Percentiles rank a stretch among this genome's conserved stretches.
phyloP scores from a whole-genome alignment of 2,113 vertebrate species.

The Ondatra zibethicus region DNA sequence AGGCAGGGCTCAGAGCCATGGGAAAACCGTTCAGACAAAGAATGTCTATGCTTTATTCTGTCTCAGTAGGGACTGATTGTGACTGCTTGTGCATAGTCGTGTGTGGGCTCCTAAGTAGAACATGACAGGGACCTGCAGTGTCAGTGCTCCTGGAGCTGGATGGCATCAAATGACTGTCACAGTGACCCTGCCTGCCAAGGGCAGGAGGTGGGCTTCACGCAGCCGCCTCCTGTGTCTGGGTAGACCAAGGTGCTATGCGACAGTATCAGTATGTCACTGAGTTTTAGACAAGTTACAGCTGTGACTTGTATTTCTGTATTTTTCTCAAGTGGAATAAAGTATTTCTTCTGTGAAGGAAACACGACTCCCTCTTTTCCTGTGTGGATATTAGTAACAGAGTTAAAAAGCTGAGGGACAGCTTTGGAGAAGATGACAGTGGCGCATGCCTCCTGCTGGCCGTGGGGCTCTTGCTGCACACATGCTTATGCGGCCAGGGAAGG shows the following conservation, averaged over 20 bases:
- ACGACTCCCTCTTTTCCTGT: not conserved
- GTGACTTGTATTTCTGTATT: not conserved
- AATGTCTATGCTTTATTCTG: not conserved
- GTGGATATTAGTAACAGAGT: not conserved
- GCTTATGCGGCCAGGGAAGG: not conserved
- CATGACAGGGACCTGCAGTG: not conserved
- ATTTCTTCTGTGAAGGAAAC: slow-evolving; percentile 86
- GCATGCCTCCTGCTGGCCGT: not conserved
- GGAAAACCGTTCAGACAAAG: not conserved
- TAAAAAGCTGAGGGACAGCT: not conserved
- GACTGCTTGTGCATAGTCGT: not conserved
- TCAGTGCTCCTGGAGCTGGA: not conserved
- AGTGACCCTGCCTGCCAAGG: not conserved
- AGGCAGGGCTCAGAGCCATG: not conserved
- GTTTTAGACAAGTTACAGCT: not conserved
- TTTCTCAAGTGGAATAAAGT: slow-evolving; percentile 65
- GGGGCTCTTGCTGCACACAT: no score
- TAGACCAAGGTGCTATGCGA: not conserved
- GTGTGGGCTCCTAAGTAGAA: not conserved
- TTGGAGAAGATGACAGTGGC: not conserved
- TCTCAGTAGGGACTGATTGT: not conserved
- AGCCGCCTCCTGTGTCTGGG: not conserved
- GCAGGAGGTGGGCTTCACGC: not conserved
- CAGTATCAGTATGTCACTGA: not conserved
- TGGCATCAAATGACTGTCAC: not conserved